phyloP scores from a whole-genome alignment of 2,888 invertebrate species.

The Acheta domesticus region DNA sequence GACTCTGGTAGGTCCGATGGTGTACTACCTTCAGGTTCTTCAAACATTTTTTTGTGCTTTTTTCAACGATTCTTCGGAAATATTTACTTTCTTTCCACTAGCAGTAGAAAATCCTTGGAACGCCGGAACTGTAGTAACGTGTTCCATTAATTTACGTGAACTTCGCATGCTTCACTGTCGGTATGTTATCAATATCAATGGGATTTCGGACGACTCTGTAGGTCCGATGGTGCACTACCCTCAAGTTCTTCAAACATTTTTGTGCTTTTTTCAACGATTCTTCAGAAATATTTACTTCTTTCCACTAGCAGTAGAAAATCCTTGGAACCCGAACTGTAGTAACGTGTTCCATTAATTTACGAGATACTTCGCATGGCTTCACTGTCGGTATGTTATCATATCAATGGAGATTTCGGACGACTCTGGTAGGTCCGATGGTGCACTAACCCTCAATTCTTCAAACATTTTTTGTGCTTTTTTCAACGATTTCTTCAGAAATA shows the following conservation, averaged over 20 bases:
- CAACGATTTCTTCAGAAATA: conserved; percentile 44
- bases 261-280: conserved; percentile 43
- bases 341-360: background rate
- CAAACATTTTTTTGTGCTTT: conserved; percentile 44
- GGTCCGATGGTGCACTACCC: conserved; percentile 12
- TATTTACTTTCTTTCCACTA: no score
- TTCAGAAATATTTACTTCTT: conserved; percentile 46
- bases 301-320: conserved; percentile 44
- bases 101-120: no score
- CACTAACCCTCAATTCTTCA: conserved; percentile 35
- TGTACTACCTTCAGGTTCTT: conserved; percentile 35
- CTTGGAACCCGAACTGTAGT: conserved; percentile 39
- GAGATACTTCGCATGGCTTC: no score
- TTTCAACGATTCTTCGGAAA: conserved; percentile 40
- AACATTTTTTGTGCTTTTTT: conserved; percentile 44
- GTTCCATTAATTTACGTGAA: no score
- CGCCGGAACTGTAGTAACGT: no score
- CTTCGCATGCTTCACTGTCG: no score
- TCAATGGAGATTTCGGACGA: no score
- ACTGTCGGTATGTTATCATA: no score
- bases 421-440: no score
- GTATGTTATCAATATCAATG: background rate
- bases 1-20: no score
- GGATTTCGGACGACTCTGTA: no score
- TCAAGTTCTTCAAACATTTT: conserved; percentile 41